Base-by-base conservation (phyloP, 2,888 invertebrate species). In the Oligia fasciuncula region DNA sequence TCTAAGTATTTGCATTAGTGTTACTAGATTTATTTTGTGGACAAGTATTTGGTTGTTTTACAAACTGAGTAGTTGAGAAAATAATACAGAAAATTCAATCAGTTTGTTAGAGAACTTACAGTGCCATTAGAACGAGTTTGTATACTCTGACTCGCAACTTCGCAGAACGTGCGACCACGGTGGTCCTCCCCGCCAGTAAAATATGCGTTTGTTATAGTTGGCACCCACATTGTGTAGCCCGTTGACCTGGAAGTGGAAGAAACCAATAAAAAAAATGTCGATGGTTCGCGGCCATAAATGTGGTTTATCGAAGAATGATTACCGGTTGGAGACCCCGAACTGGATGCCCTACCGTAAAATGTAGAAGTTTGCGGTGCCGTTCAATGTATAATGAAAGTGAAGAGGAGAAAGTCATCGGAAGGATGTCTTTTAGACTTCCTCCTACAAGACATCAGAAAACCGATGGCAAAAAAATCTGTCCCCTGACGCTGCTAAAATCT, bases 91-190 rank as follows among this genome's bases (percentile, higher is more conserved):
- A 2, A 1, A 63, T 35, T 62, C 29, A 35, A 63, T 19, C 35
- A 9, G 35, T 35, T 46, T 35, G 9, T 17, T 13, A 40, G 2
- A 49, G 6, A 70, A 29, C 89, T 88, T 63, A 63, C 35, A 68
- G 90, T 87, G 67, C 89, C 90, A 19, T 83, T 35, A 19, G 35
- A 35, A 35, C 3, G 63, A 19, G 63, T 63, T 19, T 63, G 63
- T 87, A 93, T 92, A 54, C 94, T 93, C 9, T 90, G 88, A 81
- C 95, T 94, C 29, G 95, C 95, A 4, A 96, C 95, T 82, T 95
- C 91, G 65, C 96, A 96, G 85, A 96, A 96, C 0, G 94, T 93
- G 60, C 90, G 91, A 0, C 94, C 95, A 0, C 86, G 8, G 19
- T 76, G 66, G 29, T 83, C 91, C 62, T 94, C 91, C 0, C 91